A percentile compares a stretch with the other conserved stretches of the same genome.
Evolutionary conservation across 2,113 vertebrate genomes (phyloP).

Genomic region (Jacana jacana): DNA sequence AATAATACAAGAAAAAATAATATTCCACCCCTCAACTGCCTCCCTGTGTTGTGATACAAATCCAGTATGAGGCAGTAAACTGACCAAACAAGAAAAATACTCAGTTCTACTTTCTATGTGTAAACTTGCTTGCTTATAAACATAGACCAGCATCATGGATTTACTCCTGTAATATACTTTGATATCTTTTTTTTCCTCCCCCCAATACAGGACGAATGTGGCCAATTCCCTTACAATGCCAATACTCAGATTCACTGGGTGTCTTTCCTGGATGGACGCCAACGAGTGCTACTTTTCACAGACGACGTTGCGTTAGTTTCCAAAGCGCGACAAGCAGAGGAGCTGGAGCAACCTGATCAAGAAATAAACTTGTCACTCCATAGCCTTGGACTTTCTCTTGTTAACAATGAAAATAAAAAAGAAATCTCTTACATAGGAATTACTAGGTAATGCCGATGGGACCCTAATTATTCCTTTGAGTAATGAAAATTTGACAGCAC

Average conservation of each 20-base stretch:
- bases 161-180: neutral
- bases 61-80: neutral
- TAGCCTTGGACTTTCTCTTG: constrained; percentile 90
- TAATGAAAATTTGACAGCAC: neutral
- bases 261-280: constrained; percentile 93
- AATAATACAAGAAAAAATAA: neutral
- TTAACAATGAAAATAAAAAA: constrained; percentile 87
- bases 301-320: constrained; percentile 90
- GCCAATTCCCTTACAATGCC: constrained; percentile 86
- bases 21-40: neutral
- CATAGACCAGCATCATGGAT: neutral
- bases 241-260: constrained; percentile 92
- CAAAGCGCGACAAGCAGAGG: constrained; percentile 92
- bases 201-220: constrained; percentile 83
- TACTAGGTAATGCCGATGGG: constrained; percentile 80
- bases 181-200: neutral
- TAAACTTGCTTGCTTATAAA: neutral
- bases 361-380: constrained; percentile 90
- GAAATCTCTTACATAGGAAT: constrained; percentile 95
- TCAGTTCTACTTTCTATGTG: neutral
- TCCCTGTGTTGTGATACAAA: neutral
- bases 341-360: constrained; percentile 90
- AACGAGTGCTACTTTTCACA: constrained; percentile 92
- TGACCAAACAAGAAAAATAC: neutral
- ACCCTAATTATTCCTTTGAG: neutral